Percentiles rank a stretch among this genome's conserved stretches.
These are phyloP conservation scores for Magallana ariakensis DNA, from an alignment of 1,140 invertebrate genomes.

Conservation along the genomic window DNA sequence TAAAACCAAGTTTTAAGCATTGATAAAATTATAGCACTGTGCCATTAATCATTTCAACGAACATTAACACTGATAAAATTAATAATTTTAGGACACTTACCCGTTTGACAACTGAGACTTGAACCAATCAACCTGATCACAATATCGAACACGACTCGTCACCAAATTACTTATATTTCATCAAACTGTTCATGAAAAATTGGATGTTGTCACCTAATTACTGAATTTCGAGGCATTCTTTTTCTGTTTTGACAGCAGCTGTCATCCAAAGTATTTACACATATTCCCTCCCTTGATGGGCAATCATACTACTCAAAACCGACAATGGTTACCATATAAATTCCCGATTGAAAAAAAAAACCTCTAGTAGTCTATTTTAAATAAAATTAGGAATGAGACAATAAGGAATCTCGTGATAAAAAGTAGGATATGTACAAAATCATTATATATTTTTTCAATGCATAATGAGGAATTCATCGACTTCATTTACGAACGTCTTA, in stretches of 20 bases:
- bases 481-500: not conserved
- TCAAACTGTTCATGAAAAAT: not conserved
- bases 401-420: no score
- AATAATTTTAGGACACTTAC: no score
- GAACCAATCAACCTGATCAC: no score
- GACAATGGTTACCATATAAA: not conserved
- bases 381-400: not conserved
- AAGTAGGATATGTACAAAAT: no score
- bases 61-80: no score
- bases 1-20: no score
- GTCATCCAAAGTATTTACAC: not conserved
- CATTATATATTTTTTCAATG: not conserved
- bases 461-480: not conserved
- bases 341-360: not conserved
- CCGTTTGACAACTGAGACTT: no score
- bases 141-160: no score
- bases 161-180: not conserved
- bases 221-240: not conserved
- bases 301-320: not conserved
- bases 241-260: not conserved
- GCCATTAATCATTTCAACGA: no score
- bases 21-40: no score
- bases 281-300: not conserved
- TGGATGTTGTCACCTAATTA: not conserved
- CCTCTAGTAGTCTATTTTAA: not conserved